These are phyloP conservation scores for Hylaeus volcanicus DNA, from an alignment of 1,140 invertebrate genomes.

Conservation along the genomic window DNA sequence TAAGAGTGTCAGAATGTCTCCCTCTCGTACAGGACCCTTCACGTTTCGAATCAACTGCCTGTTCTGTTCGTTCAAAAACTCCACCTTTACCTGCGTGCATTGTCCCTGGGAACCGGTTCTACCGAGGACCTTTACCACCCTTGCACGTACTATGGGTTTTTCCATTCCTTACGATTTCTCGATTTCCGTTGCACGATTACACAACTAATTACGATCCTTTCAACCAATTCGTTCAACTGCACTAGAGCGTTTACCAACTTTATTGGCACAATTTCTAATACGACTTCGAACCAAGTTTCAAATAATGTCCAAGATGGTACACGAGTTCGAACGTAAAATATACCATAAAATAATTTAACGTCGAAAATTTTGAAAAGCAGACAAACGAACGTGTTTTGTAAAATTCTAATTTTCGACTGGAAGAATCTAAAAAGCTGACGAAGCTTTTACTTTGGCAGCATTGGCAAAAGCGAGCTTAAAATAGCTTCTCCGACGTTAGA, in stretches of 20 bases:
- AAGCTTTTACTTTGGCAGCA: constrained; percentile 21
- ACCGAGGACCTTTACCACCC: constrained; percentile 96
- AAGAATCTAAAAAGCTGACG: neutral
- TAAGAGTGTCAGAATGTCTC: constrained; percentile 97
- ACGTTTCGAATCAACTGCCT: constrained; percentile 99
- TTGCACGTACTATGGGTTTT: constrained; percentile 91
- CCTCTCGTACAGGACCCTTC: constrained; percentile 99
- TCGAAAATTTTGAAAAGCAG: no score
- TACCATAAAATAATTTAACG: no score
- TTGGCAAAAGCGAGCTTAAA: constrained; percentile 39
- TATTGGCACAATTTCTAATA: constrained; percentile 1
- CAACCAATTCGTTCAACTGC: constrained; percentile 17
- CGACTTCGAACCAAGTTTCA: neutral
- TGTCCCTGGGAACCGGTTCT: constrained; percentile 99
- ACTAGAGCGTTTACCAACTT: constrained; percentile 31
- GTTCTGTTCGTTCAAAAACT: constrained; percentile 98
- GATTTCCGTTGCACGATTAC: neutral
- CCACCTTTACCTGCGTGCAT: constrained; percentile 99
- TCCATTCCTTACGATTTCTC: constrained; percentile 83
- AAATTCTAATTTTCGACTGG: neutral
- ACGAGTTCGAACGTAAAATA: no score
- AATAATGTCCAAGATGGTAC: no score
- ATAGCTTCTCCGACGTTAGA: constrained; percentile 23
- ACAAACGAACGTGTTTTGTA: neutral
- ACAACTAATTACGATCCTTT: constrained; percentile 10